A percentile compares a stretch with the other conserved stretches of the same genome.
Evolutionary conservation across 2,797 vertebrate genomes (phyloP).

Genomic region (Lindbergichthys nudifrons): DNA sequence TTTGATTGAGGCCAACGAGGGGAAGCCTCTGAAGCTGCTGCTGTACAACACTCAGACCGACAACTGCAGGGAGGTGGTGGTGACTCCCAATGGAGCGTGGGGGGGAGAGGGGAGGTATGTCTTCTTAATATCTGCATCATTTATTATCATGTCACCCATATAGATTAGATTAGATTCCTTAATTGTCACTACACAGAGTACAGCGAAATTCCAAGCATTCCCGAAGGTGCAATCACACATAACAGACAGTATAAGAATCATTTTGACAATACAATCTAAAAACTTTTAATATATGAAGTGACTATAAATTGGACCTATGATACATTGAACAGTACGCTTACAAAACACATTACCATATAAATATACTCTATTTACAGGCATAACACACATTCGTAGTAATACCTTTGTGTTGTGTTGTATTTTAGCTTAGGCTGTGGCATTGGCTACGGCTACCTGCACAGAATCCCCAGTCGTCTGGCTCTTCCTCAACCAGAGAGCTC

Average conservation of each 20-base stretch:
- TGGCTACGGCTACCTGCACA: conserved; percentile 95
- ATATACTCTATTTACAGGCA: background rate
- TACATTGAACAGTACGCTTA: too few relatives aligned
- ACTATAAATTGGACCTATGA: too few relatives aligned
- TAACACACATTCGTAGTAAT: background rate
- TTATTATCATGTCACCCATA: background rate
- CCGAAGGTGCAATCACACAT: too few relatives aligned
- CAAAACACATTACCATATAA: too few relatives aligned
- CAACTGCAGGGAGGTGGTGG: conserved; percentile 91
- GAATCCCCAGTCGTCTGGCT: conserved; percentile 87
- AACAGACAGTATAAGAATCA: too few relatives aligned
- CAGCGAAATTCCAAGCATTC: too few relatives aligned
- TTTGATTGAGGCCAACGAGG: conserved; percentile 92
- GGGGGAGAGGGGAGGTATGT: conserved; percentile 95
- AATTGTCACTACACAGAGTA: too few relatives aligned
- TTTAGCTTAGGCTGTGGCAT: conserved; percentile 90
- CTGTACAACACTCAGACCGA: conserved; percentile 91
- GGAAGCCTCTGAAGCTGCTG: conserved; percentile 93
- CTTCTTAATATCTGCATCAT: background rate
- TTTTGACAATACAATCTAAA: too few relatives aligned
- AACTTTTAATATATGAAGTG: too few relatives aligned
- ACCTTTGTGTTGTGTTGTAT: background rate
- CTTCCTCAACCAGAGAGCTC: conserved; percentile 58
- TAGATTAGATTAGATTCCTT: too few relatives aligned
- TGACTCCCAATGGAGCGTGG: conserved; percentile 96